These are phyloP conservation scores for Drosophila eohydei DNA, from an alignment of 2,888 invertebrate species.

Conservation along the genomic window DNA sequence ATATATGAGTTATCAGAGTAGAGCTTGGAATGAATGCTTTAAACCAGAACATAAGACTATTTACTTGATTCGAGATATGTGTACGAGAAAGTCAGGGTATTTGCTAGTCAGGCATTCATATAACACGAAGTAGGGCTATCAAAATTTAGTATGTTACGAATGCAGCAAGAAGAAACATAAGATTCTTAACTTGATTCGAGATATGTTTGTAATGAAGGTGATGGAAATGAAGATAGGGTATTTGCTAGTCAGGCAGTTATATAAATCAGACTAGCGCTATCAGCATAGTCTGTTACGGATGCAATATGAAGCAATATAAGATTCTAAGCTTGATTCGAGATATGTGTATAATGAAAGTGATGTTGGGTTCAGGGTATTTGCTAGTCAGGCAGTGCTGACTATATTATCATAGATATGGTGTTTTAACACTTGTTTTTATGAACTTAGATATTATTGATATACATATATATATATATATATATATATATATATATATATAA, in stretches of 20 bases:
- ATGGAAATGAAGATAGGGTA: background rate
- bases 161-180: background rate
- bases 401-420: constrained; percentile 7
- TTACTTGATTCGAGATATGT: background rate
- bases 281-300: background rate
- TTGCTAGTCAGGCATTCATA: background rate
- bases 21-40: no score
- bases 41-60: no score
- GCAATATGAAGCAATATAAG: background rate
- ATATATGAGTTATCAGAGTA: no score
- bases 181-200: no score
- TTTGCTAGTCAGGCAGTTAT: background rate
- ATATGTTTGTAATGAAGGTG: background rate
- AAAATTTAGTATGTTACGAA: background rate
- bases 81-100: background rate
- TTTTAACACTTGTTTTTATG: constrained; percentile 28
- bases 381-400: background rate
- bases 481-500: constrained; percentile 1
- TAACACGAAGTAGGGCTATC: background rate
- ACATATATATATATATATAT: constrained; percentile 28
- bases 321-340: background rate
- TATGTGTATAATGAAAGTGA: background rate
- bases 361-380: constrained; percentile 1
- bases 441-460: constrained; percentile 46
- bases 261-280: background rate